Percentiles rank a stretch among this genome's conserved stretches.
Conservation (phyloP, 1,140 invertebrate genomes). For the Neodiprion fabricii region DNA sequence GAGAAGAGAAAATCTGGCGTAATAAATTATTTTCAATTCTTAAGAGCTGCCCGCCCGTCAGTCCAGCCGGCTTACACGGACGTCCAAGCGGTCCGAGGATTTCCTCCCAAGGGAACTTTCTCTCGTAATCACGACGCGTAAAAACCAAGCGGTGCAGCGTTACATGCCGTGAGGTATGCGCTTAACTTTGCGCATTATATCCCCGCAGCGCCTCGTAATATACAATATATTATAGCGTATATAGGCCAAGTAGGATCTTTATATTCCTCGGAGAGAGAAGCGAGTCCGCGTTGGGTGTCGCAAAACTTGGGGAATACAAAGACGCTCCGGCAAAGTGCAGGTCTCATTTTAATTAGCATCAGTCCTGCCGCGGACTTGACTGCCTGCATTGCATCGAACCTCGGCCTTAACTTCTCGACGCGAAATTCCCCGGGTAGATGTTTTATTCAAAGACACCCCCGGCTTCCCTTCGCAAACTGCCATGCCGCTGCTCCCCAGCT, state of each 20-base stretch:
- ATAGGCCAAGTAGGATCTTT: constrained; percentile 62
- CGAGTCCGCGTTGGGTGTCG: background rate
- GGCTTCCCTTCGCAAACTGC: constrained; percentile 34
- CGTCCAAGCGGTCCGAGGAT: no score
- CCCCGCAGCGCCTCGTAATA: background rate
- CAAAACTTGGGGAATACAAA: background rate
- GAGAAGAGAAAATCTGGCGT: background rate
- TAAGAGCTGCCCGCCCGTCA: background rate
- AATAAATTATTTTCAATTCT: constrained; percentile 6
- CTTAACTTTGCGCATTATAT: no score
- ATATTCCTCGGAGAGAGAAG: constrained; percentile 56
- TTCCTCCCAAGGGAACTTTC: background rate
- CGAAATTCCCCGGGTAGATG: constrained; percentile 56
- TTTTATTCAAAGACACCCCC: constrained; percentile 60
- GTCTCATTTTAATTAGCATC: constrained; percentile 59
- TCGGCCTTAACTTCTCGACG: constrained; percentile 35
- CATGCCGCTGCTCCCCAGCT: background rate
- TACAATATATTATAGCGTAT: constrained; percentile 53
- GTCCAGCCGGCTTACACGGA: background rate
- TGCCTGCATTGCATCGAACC: constrained; percentile 26
- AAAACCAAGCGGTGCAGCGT: no score
- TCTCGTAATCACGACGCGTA: background rate
- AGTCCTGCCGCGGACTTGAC: constrained; percentile 60
- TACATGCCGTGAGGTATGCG: no score
- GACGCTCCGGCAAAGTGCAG: background rate